Percentiles rank a stretch among this genome's conserved stretches.
These are phyloP conservation scores for Amitus sp. DNA, from an alignment of 2,888 invertebrate species.

Conservation along the genomic window DNA sequence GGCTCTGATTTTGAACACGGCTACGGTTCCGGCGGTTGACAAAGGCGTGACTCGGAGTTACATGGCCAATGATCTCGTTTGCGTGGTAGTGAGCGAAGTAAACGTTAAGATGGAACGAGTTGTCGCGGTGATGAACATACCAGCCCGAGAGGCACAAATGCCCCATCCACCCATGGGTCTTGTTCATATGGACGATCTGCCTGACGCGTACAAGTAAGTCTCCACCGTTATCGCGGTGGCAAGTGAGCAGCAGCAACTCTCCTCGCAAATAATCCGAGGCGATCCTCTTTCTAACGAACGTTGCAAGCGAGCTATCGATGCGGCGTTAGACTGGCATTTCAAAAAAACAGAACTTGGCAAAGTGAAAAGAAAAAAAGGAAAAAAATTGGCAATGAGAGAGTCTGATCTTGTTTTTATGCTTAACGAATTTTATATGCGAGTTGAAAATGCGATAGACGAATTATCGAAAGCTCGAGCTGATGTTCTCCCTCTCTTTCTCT, in stretches of 20 bases:
- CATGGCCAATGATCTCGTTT: conserved; percentile 84
- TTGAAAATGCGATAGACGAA: conserved; percentile 58
- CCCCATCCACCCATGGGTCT: conserved; percentile 83
- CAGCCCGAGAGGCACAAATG: conserved; percentile 77
- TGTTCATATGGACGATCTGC: conserved; percentile 84
- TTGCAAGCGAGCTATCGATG: too few species aligned
- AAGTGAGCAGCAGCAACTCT: too few species aligned
- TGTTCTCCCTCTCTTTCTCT: too few species aligned
- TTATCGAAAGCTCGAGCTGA: conserved; percentile 60
- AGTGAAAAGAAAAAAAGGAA: too few species aligned
- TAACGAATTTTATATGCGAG: conserved; percentile 34
- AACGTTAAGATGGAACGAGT: conserved; percentile 89
- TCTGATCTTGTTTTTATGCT: background rate
- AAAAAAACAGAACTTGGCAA: too few species aligned
- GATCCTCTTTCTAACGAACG: too few species aligned
- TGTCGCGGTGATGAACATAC: conserved; percentile 87
- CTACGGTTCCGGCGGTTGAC: conserved; percentile 80
- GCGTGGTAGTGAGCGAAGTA: conserved; percentile 89
- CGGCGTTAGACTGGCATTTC: too few species aligned
- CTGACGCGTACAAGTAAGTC: conserved; percentile 85
- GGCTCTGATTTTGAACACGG: conserved; percentile 64
- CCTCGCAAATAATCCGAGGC: too few species aligned
- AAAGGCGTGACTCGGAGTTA: conserved; percentile 81
- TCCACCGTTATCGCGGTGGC: too few species aligned
- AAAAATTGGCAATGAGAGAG: too few species aligned